Evolutionary conservation across 2,888 invertebrate species (phyloP).

Genomic region (Noctua pronuba): DNA sequence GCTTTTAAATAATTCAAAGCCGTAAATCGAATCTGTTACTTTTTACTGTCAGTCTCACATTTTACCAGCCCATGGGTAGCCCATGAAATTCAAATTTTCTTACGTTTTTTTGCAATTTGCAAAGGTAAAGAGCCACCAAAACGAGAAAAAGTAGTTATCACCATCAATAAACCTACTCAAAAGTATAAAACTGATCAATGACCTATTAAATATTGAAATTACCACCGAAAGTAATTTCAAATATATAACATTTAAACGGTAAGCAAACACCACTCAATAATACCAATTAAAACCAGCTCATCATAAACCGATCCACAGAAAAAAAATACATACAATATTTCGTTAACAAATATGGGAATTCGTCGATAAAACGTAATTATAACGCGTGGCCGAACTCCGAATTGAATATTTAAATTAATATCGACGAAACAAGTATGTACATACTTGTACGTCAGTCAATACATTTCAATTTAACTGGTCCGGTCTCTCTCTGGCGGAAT

Average conservation of each 20-base stretch:
- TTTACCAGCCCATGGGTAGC: no score
- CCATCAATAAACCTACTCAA: no score
- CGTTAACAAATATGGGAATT: constrained; percentile 31
- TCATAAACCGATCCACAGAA: neutral
- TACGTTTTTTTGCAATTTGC: no score
- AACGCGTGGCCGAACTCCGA: constrained; percentile 9
- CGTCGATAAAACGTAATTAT: constrained; percentile 47
- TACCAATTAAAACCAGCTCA: constrained; percentile 18
- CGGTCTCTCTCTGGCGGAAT: constrained; percentile 67
- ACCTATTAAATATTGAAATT: neutral
- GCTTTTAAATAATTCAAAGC: no score
- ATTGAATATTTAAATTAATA: constrained; percentile 57
- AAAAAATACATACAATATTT: constrained; percentile 14
- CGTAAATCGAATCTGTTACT: no score
- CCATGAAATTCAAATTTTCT: no score
- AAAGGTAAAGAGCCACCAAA: no score
- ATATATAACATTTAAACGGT: neutral
- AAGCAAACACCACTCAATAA: constrained; percentile 9
- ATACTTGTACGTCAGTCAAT: constrained; percentile 63
- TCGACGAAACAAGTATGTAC: constrained; percentile 57
- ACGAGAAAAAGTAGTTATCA: neutral
- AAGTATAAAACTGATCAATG: neutral
- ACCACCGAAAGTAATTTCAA: neutral
- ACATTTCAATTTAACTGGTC: constrained; percentile 67
- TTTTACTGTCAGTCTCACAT: no score